These are phyloP conservation scores for Daubentonia madagascariensis DNA, from an alignment of 2,113 vertebrate species.

Conservation along the genomic window DNA sequence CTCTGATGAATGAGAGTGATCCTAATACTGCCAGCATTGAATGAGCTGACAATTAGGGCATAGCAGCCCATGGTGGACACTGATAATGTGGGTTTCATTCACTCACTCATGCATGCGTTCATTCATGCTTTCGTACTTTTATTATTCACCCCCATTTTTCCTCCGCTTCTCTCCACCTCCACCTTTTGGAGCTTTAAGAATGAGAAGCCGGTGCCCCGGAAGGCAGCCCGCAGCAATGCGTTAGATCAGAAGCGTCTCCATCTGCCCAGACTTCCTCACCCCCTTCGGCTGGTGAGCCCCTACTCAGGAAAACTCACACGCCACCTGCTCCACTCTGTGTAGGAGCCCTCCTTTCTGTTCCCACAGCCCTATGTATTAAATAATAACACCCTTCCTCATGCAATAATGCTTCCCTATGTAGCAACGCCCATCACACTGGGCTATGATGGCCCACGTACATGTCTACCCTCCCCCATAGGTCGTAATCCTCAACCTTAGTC, in stretches of 20 bases:
- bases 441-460: no score
- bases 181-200: not conserved
- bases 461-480: not conserved
- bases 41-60: no score
- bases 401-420: not conserved
- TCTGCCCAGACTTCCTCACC: not conserved
- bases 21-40: not conserved
- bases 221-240: not conserved
- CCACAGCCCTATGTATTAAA: not conserved
- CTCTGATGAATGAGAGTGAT: not conserved
- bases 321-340: not conserved
- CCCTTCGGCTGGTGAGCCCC: not conserved
- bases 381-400: not conserved
- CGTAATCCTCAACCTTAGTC: not conserved
- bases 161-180: not conserved
- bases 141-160: not conserved
- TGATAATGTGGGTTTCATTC: not conserved
- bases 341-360: not conserved
- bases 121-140: not conserved
- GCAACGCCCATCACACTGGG: not conserved
- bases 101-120: not conserved
- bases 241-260: not conserved
- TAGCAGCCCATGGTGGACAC: not conserved
- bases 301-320: not conserved
- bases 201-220: slow-evolving; percentile 14